A percentile compares a stretch with the other conserved stretches of the same genome.
phyloP scores from a whole-genome alignment of 1,140 invertebrate species.

The Papilio polytes region DNA sequence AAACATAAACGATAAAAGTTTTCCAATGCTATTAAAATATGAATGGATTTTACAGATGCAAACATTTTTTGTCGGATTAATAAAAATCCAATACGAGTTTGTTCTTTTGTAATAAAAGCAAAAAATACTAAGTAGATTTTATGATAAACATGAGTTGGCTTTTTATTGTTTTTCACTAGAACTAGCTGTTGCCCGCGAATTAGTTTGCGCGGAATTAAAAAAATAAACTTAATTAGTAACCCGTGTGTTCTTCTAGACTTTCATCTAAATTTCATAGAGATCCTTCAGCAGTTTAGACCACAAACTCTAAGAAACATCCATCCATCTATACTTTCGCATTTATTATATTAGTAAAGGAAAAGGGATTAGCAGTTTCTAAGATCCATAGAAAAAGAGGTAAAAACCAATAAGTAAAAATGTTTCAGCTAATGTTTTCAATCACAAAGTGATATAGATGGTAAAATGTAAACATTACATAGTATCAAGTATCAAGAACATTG shows the following conservation, averaged over 20 bases:
- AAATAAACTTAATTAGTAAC: no score
- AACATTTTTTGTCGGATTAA: background rate
- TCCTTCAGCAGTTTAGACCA: no score
- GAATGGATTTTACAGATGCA: background rate
- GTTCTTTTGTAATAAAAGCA: background rate
- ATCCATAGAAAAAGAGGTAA: background rate
- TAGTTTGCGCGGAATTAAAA: no score
- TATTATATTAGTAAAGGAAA: no score
- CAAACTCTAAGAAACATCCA: no score
- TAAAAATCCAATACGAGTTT: background rate
- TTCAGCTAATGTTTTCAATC: no score
- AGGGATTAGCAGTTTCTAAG: background rate
- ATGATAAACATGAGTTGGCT: background rate
- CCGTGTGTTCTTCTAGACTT: no score
- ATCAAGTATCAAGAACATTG: background rate
- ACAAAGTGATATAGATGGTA: no score
- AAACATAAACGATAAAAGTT: conserved; percentile 7
- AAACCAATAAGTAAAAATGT: no score
- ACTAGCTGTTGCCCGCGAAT: no score
- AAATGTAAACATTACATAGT: background rate
- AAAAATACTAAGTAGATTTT: background rate
- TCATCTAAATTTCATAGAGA: no score
- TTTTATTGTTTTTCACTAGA: background rate
- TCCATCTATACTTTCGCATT: no score
- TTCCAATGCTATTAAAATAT: conserved; percentile 15